Base-by-base conservation (phyloP, 2,888 invertebrate genomes). In the Macaria liturata region DNA sequence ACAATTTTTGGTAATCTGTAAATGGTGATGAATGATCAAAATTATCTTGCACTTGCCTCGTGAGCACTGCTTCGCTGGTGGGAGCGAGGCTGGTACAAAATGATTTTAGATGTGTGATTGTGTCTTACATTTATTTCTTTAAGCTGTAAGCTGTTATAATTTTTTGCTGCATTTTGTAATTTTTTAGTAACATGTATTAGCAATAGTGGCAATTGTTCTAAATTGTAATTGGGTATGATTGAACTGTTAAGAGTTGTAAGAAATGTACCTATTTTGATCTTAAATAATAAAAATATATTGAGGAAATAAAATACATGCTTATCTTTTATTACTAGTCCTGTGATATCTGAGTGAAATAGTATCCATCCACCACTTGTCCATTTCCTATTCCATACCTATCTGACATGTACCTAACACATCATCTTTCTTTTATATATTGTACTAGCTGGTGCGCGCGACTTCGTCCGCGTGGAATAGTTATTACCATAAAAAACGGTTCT, bases 161-260 rank as follows among this genome's bases (percentile, higher is more conserved):
- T 75, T 80, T 79, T 83, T 84, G 81, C 84, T 82, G 77, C 82
- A 76, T 84, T 84, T 83, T 86, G 78, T 87, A 84, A 78, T 84
- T 81, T 81, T 78, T 84, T 73, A 79, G 74, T 81, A 80, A 83
- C 79, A 76, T 76, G 73, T n/a, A n/a, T 73, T 78, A 75, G 71
- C 70, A 75, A 76, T 80, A 72, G 71, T 76, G 67, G 57, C 8
- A 42, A 68, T 84, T 85, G 81, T 83, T 82, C 81, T 69, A 81
- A 83, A 83, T 83, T 86, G 83, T 86, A 88, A 85, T 86, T 84
- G 86, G 80, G 84, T 83, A 86, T 87, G 84, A 87, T 88, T 84
- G 84, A 84, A 86, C 82, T 90, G 89, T 90, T 90, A 83, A 69
- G 80, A 84, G 83, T 86, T 90, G 81, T 87, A 86, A 88, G 83